These are phyloP conservation scores for Dryococelus australis DNA, from an alignment of 2,888 invertebrate genomes.

Conservation along the genomic window DNA sequence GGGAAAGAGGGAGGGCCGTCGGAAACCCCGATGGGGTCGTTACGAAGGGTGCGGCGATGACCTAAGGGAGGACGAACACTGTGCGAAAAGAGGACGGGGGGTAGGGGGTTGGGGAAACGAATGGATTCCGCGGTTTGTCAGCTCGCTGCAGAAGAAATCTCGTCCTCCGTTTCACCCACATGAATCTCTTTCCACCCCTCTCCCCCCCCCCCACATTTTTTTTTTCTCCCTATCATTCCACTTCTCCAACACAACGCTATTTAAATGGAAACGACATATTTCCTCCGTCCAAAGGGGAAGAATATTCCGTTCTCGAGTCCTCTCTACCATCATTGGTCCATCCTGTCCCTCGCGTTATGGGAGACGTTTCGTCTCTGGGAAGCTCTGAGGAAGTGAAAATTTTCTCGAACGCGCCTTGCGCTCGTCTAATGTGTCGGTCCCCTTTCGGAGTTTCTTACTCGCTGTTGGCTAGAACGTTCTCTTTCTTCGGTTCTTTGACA, in stretches of 20 bases:
- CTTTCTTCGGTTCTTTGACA: too few relatives aligned
- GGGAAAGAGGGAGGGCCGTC: not conserved
- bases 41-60: conserved; percentile 35
- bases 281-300: conserved; percentile 30
- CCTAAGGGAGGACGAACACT: not conserved
- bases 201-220: not conserved
- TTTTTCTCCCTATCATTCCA: too few relatives aligned
- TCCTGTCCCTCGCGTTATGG: not conserved
- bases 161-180: not conserved
- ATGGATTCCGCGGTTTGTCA: conserved; percentile 19
- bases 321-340: not conserved
- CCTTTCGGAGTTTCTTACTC: not conserved
- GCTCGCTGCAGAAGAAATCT: not conserved
- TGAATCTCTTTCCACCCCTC: not conserved
- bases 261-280: conserved; percentile 40
- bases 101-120: not conserved
- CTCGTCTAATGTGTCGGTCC: not conserved
- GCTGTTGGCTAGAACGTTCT: not conserved
- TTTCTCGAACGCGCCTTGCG: not conserved
- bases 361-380: not conserved
- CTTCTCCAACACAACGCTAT: conserved; percentile 31
- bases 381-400: not conserved
- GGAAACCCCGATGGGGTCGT: conserved; percentile 35
- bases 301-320: too few relatives aligned
- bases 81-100: not conserved